Conservation (phyloP, 2,797 vertebrate genomes). For the Uromys caudimaculatus region DNA sequence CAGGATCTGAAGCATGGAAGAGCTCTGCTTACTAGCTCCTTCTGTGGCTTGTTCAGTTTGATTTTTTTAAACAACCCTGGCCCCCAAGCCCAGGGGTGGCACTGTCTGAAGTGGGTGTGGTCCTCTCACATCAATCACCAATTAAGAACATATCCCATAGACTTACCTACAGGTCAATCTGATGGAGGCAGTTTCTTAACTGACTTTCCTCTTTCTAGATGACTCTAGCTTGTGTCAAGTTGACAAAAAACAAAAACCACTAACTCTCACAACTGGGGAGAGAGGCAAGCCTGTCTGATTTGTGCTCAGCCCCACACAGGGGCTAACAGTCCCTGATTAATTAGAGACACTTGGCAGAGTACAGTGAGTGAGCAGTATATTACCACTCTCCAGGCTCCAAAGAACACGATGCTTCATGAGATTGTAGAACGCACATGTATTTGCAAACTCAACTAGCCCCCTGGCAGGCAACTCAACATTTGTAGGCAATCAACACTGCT, state of each 20-base stretch:
- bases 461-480: neutral
- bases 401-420: neutral
- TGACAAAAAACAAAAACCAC: neutral
- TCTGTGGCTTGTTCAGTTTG: neutral
- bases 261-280: neutral
- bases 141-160: neutral
- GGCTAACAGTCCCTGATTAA: neutral
- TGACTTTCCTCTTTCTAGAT: neutral
- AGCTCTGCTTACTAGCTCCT: neutral
- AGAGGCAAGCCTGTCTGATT: neutral
- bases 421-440: neutral
- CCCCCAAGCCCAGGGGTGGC: too few relatives aligned
- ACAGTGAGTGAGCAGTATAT: neutral
- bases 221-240: neutral
- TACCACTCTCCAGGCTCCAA: neutral
- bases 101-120: neutral
- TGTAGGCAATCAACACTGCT: neutral
- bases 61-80: neutral
- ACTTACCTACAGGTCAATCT: neutral
- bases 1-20: neutral
- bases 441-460: neutral
- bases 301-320: neutral
- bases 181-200: neutral
- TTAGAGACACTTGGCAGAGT: neutral
- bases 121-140: neutral